These are phyloP conservation scores for Scelioninae gen. 1 DNA, from an alignment of 2,888 invertebrate species.

Conservation along the genomic window DNA sequence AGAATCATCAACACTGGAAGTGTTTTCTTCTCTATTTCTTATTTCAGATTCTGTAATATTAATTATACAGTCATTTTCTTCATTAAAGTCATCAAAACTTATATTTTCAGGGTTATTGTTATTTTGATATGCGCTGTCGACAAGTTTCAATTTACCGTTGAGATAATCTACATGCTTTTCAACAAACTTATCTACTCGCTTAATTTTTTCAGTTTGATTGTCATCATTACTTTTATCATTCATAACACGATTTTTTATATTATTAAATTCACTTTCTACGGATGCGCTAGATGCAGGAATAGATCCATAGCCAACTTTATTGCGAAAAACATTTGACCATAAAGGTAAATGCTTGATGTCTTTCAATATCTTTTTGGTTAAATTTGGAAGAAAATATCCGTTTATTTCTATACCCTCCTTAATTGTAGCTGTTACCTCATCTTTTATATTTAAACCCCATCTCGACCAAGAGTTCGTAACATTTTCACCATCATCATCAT, in stretches of 20 bases:
- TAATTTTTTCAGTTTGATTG: neutral
- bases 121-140: neutral
- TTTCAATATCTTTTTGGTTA: neutral
- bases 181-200: slow-evolving; percentile 12
- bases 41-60: too few species aligned
- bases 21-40: too few species aligned
- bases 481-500: neutral
- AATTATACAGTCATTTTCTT: neutral
- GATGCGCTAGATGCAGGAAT: neutral
- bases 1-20: too few species aligned
- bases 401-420: neutral
- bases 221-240: neutral
- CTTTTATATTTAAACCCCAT: neutral
- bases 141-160: neutral
- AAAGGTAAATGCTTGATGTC: neutral
- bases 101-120: neutral
- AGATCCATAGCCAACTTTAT: neutral
- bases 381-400: neutral
- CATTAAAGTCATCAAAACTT: too few species aligned
- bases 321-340: neutral
- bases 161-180: neutral
- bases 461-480: neutral
- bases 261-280: slow-evolving; percentile 9
- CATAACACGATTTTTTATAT: neutral
- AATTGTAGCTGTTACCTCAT: neutral